A percentile compares a stretch with the other conserved stretches of the same genome.
Conservation (phyloP, 2,888 invertebrate genomes). For the Agrochola circellaris region DNA sequence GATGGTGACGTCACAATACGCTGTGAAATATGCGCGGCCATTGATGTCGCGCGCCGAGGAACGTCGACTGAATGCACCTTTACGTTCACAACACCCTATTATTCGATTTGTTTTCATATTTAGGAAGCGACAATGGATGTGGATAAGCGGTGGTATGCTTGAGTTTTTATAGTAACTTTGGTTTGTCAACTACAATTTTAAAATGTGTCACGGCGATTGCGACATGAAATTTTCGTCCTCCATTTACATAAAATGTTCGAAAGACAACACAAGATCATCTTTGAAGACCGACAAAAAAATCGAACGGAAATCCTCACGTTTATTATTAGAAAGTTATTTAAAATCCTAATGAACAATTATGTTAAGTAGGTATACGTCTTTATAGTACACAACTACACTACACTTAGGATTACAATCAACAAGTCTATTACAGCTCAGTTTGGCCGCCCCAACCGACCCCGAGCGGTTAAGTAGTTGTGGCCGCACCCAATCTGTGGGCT, state of each 20-base stretch:
- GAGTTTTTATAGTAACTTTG: neutral
- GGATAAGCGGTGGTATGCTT: neutral
- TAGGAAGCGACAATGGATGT: neutral
- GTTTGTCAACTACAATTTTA: neutral
- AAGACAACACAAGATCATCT: neutral
- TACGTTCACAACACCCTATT: slow-evolving; percentile 14
- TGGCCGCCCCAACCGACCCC: neutral
- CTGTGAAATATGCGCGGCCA: slow-evolving; percentile 8
- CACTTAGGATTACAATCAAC: slow-evolving; percentile 16
- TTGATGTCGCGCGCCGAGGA: neutral
- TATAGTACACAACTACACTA: neutral
- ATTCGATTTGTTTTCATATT: slow-evolving; percentile 6
- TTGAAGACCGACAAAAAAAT: neutral
- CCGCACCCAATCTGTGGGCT: neutral
- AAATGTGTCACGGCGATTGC: neutral
- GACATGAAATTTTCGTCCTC: neutral
- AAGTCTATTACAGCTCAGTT: slow-evolving; percentile 10
- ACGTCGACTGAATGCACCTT: neutral
- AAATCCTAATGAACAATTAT: too few relatives aligned
- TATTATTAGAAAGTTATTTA: neutral
- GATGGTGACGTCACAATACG: slow-evolving; percentile 1
- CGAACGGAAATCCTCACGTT: neutral
- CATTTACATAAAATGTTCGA: neutral
- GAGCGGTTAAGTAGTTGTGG: neutral
- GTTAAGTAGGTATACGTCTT: too few relatives aligned